Percentiles rank a stretch among this genome's conserved stretches.
Evolutionary conservation across 2,888 invertebrate species (phyloP).

Genomic region (Amblyjoppa proteus): DNA sequence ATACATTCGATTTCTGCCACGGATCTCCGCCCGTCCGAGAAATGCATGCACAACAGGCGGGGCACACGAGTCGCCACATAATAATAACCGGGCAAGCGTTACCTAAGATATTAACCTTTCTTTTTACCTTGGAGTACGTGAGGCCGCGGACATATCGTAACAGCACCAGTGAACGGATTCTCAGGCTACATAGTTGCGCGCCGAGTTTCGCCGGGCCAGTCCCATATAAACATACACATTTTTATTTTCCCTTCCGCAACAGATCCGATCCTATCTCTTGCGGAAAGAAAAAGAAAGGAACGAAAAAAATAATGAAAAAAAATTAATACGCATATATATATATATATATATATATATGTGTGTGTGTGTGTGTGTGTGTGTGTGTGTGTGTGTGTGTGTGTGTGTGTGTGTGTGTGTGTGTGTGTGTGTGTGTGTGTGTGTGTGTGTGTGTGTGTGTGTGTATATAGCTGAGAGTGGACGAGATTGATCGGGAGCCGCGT

Average conservation of each 20-base stretch:
- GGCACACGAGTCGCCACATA: conserved; percentile 28
- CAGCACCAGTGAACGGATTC: conserved; percentile 63
- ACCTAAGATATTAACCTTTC: conserved; percentile 73
- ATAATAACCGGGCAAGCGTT: conserved; percentile 66
- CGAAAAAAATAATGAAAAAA: conserved; percentile 10
- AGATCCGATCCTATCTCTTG: conserved; percentile 11
- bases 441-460: too few species aligned
- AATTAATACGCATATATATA: background rate
- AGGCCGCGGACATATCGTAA: conserved; percentile 55
- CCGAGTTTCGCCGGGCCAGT: conserved; percentile 26
- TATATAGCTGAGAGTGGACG: conserved; percentile 13
- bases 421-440: too few species aligned
- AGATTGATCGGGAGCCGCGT: conserved; percentile 7
- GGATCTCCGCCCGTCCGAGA: conserved; percentile 4
- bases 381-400: too few species aligned
- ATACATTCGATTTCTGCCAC: conserved; percentile 26
- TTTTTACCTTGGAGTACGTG: conserved; percentile 70
- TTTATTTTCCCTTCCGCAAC: conserved; percentile 21
- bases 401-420: too few species aligned
- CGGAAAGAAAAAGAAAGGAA: background rate
- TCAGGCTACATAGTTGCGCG: conserved; percentile 48
- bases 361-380: too few species aligned
- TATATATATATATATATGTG: too few species aligned
- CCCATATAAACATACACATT: background rate
- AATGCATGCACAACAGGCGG: background rate